Percentiles rank a stretch among this genome's conserved stretches.
Evolutionary conservation across 2,888 invertebrate genomes (phyloP).

Genomic region (Agonopterix alstromeriana): DNA sequence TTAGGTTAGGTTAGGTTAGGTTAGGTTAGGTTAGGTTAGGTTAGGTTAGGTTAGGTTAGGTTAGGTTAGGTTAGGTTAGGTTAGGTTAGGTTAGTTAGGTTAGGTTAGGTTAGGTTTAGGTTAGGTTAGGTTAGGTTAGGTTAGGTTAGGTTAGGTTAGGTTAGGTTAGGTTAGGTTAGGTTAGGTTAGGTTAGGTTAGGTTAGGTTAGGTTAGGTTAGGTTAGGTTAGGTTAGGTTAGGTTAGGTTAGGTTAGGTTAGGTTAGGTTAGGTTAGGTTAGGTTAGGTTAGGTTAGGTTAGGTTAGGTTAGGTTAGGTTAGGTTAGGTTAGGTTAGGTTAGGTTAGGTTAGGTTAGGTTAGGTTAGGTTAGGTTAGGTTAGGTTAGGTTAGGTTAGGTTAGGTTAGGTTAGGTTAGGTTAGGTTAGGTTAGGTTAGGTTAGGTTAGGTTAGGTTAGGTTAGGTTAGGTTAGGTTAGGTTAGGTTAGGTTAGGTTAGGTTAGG

Average conservation of each 20-base stretch:
- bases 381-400: slow-evolving; percentile 8
- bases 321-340: slow-evolving; percentile 8
- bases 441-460: slow-evolving; percentile 8
- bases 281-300: slow-evolving; percentile 7
- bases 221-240: slow-evolving; percentile 8
- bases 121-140: slow-evolving; percentile 9
- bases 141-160: slow-evolving; percentile 10
- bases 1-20: slow-evolving; percentile 8
- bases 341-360: slow-evolving; percentile 8
- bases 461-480: slow-evolving; percentile 8
- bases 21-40: slow-evolving; percentile 8
- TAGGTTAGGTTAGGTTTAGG: slow-evolving; percentile 9
- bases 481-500: slow-evolving; percentile 11
- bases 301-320: slow-evolving; percentile 8
- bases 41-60: slow-evolving; percentile 8
- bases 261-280: slow-evolving; percentile 9
- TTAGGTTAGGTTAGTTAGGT: slow-evolving; percentile 5
- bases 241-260: slow-evolving; percentile 9
- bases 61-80: slow-evolving; percentile 5
- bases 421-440: slow-evolving; percentile 8
- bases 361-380: slow-evolving; percentile 8
- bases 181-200: slow-evolving; percentile 11
- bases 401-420: slow-evolving; percentile 8
- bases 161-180: slow-evolving; percentile 9
- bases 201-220: slow-evolving; percentile 10